Conservation (phyloP, 2,888 invertebrate genomes). For the Synanthedon vespiformis region DNA sequence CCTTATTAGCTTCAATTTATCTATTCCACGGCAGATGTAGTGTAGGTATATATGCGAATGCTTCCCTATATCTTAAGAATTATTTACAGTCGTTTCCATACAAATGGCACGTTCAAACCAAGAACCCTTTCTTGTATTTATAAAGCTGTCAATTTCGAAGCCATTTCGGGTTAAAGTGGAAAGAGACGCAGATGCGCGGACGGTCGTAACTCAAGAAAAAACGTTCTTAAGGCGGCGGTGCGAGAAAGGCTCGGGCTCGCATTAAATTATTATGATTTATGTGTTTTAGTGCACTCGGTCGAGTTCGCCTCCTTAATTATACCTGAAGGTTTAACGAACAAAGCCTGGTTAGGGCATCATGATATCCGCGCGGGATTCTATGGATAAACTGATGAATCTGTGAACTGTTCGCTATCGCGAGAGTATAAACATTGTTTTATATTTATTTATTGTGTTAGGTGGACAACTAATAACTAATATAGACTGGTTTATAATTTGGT, state of each 20-base stretch:
- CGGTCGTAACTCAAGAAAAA: constrained; percentile 45
- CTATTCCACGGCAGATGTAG: too few species aligned
- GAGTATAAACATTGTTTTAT: too few species aligned
- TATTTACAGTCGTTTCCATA: constrained; percentile 34
- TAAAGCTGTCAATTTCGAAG: constrained; percentile 57
- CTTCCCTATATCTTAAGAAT: constrained; percentile 6
- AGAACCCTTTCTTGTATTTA: constrained; percentile 26
- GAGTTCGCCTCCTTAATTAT: constrained; percentile 56
- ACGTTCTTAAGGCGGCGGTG: constrained; percentile 23
- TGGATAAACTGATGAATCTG: background rate
- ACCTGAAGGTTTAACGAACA: constrained; percentile 56
- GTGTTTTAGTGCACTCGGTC: constrained; percentile 49
- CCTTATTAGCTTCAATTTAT: too few species aligned
- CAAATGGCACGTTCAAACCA: constrained; percentile 21
- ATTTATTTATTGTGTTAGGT: too few species aligned
- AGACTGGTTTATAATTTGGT: too few species aligned
- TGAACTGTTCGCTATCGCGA: too few species aligned
- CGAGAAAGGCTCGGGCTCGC: constrained; percentile 45
- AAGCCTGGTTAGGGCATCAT: constrained; percentile 15
- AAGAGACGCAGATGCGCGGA: constrained; percentile 43
- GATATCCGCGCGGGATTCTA: background rate
- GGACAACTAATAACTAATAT: too few species aligned
- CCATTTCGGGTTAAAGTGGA: constrained; percentile 43
- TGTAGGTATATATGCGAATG: background rate
- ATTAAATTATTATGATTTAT: constrained; percentile 70